Evolutionary conservation across 1,140 invertebrate genomes (phyloP).

Genomic region (Calliphora vicina): DNA sequence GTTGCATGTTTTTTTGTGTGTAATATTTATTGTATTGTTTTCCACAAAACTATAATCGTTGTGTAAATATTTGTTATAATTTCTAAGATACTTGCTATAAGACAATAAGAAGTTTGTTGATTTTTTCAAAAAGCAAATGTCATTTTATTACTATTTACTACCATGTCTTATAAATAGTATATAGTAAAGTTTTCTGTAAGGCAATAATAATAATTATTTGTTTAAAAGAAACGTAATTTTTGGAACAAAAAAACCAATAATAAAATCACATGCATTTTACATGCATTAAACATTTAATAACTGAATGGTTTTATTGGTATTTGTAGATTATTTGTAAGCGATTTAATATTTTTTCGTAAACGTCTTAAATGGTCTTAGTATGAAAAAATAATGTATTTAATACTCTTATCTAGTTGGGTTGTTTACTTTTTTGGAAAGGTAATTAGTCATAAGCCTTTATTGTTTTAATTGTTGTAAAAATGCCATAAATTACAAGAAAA

Average conservation of each 20-base stretch:
- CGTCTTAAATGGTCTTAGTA: background rate
- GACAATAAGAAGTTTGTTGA: too few relatives aligned
- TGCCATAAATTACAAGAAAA: too few relatives aligned
- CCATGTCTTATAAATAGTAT: background rate
- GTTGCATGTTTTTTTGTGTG: too few relatives aligned
- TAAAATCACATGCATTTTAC: constrained; percentile 15
- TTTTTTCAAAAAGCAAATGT: too few relatives aligned
- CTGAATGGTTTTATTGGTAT: background rate
- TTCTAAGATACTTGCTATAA: background rate
- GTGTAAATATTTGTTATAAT: background rate
- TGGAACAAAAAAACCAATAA: background rate
- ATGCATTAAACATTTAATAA: background rate
- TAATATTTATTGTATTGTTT: too few relatives aligned
- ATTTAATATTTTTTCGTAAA: background rate
- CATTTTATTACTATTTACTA: too few relatives aligned
- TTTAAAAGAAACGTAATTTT: too few relatives aligned
- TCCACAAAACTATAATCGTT: background rate
- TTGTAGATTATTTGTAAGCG: too few relatives aligned
- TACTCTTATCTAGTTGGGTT: background rate
- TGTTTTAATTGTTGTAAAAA: too few relatives aligned
- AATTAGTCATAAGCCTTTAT: constrained; percentile 14
- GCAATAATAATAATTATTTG: too few relatives aligned
- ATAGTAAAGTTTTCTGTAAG: too few relatives aligned
- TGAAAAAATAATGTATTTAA: background rate
- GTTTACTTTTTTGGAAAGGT: background rate